phyloP scores from a whole-genome alignment of 2,888 invertebrate species.

The Mycalesis mineus region DNA sequence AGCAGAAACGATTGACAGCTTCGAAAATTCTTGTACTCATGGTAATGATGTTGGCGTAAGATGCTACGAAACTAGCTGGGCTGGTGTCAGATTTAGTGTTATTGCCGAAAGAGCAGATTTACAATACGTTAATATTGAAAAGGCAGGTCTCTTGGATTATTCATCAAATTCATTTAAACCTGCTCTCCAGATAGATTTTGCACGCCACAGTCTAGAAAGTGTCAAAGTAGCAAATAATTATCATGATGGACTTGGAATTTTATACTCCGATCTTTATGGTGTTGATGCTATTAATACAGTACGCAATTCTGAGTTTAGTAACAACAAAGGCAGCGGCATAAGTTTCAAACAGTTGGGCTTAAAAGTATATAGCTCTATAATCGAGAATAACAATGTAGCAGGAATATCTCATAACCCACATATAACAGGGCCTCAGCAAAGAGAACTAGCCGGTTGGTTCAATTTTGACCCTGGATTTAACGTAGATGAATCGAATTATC shows the following conservation, averaged over 20 bases:
- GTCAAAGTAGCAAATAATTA: constrained; percentile 90
- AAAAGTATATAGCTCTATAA: constrained; percentile 85
- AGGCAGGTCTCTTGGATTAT: constrained; percentile 96
- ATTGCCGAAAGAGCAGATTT: constrained; percentile 91
- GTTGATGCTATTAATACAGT: constrained; percentile 89
- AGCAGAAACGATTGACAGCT: constrained; percentile 85
- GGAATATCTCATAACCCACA: constrained; percentile 96
- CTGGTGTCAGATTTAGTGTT: constrained; percentile 93
- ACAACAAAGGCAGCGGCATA: constrained; percentile 92
- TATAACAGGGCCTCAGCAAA: constrained; percentile 88
- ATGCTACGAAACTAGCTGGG: constrained; percentile 96
- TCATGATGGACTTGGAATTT: constrained; percentile 94
- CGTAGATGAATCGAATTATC: constrained; percentile 83
- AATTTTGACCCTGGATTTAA: constrained; percentile 82
- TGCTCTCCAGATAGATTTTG: constrained; percentile 92
- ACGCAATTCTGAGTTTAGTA: constrained; percentile 89
- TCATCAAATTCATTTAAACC: constrained; percentile 91
- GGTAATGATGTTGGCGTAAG: constrained; percentile 92
- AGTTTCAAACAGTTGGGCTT: constrained; percentile 93
- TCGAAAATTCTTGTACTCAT: constrained; percentile 92
- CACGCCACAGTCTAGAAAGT: constrained; percentile 88
- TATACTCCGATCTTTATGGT: constrained; percentile 96
- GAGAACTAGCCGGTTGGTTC: constrained; percentile 96
- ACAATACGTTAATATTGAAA: constrained; percentile 92
- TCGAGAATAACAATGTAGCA: constrained; percentile 89